phyloP scores from a whole-genome alignment of 2,888 invertebrate species.

The Chesias legatella region DNA sequence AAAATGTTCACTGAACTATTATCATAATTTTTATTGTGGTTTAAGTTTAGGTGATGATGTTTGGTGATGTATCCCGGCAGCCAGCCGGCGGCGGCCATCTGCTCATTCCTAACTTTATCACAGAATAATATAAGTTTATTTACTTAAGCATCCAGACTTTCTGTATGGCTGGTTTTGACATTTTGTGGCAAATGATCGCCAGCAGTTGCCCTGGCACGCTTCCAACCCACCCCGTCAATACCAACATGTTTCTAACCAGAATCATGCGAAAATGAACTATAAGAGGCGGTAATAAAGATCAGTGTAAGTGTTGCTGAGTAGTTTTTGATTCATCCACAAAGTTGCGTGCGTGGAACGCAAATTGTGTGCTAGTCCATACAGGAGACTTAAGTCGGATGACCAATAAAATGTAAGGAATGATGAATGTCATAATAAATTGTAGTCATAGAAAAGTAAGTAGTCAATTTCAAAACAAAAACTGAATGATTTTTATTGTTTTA shows the following conservation, averaged over 20 bases:
- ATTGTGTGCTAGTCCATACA: constrained; percentile 7
- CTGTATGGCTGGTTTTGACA: constrained; percentile 38
- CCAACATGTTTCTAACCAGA: constrained; percentile 3
- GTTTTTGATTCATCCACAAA: constrained; percentile 12
- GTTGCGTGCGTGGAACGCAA: constrained; percentile 14
- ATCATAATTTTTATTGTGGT: no score
- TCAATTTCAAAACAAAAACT: no score
- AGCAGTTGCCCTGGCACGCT: constrained; percentile 34
- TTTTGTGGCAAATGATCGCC: constrained; percentile 50
- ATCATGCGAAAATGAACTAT: constrained; percentile 32
- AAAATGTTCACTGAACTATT: no score
- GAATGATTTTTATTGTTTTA: no score
- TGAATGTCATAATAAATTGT: no score
- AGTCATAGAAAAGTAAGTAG: no score
- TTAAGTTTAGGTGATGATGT: no score
- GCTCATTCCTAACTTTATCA: no score
- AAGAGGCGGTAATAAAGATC: constrained; percentile 17
- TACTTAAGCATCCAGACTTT: constrained; percentile 23
- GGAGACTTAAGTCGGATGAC: constrained; percentile 6
- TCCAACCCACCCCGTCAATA: constrained; percentile 31
- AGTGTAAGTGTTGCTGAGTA: constrained; percentile 9
- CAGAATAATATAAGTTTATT: no score
- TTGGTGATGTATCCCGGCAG: no score
- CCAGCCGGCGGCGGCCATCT: no score
- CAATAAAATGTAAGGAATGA: neutral